phyloP scores from a whole-genome alignment of 2,888 invertebrate genomes.

The Diarsia mendica region DNA sequence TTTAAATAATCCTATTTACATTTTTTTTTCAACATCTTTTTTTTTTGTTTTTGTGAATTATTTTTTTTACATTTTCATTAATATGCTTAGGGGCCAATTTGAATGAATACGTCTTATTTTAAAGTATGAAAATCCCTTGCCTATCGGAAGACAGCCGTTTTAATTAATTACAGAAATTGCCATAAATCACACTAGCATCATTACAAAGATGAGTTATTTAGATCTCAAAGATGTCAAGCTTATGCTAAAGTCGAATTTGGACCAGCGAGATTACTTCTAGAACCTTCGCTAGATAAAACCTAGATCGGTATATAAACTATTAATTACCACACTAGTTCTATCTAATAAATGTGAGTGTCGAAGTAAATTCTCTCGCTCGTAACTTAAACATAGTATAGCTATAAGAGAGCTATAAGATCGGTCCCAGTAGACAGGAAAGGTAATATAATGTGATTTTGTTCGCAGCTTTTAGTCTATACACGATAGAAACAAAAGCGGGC shows the following conservation, averaged over 20 bases:
- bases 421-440: slow-evolving; percentile 45
- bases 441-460: slow-evolving; percentile 67
- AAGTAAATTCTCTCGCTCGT: slow-evolving; percentile 47
- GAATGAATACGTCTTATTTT: slow-evolving; percentile 45
- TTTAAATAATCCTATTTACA: slow-evolving; percentile 64
- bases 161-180: slow-evolving; percentile 51
- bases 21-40: slow-evolving; percentile 46
- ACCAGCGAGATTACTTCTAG: slow-evolving; percentile 44
- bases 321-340: slow-evolving; percentile 40
- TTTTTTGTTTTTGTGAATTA: slow-evolving; percentile 46
- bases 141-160: slow-evolving; percentile 57
- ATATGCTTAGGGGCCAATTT: slow-evolving; percentile 46
- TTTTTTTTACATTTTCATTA: slow-evolving; percentile 45
- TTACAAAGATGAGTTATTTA: slow-evolving; percentile 42
- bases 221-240: slow-evolving; percentile 31
- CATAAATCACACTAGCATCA: slow-evolving; percentile 42
- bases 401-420: slow-evolving; percentile 45
- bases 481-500: slow-evolving; percentile 56
- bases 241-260: slow-evolving; percentile 48
- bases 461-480: slow-evolving; percentile 65
- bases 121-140: slow-evolving; percentile 56
- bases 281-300: slow-evolving; percentile 33
- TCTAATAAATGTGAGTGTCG: slow-evolving; percentile 36
- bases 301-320: slow-evolving; percentile 44
- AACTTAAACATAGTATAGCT: slow-evolving; percentile 37